Evolutionary conservation across 2,797 vertebrate genomes (phyloP).

Genomic region (Gila robusta): DNA sequence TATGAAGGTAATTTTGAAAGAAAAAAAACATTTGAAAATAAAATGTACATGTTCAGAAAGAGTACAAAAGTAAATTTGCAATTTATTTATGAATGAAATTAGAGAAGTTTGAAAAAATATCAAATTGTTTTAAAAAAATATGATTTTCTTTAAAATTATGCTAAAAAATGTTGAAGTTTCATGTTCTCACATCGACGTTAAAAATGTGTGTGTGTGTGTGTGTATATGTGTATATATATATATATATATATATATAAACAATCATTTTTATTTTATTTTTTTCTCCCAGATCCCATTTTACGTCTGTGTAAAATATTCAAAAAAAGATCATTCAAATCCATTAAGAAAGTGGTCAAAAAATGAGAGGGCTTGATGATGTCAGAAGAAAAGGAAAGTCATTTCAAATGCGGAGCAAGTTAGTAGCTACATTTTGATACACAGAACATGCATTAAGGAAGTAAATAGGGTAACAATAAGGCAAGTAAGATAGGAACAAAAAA

Average conservation of each 20-base stretch:
- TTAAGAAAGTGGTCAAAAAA: neutral
- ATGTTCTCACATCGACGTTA: too few relatives aligned
- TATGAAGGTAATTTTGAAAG: neutral
- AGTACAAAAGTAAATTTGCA: neutral
- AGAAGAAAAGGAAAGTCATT: neutral
- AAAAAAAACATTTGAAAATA: neutral
- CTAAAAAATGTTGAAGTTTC: neutral
- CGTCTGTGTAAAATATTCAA: neutral
- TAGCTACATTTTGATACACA: neutral
- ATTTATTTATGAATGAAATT: neutral
- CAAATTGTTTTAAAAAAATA: neutral
- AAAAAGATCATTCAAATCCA: neutral
- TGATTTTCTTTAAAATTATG: neutral
- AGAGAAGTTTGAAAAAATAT: neutral
- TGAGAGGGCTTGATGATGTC: neutral
- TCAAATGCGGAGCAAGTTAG: neutral
- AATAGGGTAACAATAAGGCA: neutral
- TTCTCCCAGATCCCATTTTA: neutral
- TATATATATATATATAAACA: neutral
- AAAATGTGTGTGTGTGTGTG: too few relatives aligned
- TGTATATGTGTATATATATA: neutral
- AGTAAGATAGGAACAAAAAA: slow-evolving; percentile 1
- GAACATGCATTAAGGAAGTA: neutral
- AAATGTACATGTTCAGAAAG: neutral
- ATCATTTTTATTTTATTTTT: too few relatives aligned